phyloP scores from a whole-genome alignment of 2,113 vertebrate genomes.

The Sterrhoptilus dennistouni region DNA sequence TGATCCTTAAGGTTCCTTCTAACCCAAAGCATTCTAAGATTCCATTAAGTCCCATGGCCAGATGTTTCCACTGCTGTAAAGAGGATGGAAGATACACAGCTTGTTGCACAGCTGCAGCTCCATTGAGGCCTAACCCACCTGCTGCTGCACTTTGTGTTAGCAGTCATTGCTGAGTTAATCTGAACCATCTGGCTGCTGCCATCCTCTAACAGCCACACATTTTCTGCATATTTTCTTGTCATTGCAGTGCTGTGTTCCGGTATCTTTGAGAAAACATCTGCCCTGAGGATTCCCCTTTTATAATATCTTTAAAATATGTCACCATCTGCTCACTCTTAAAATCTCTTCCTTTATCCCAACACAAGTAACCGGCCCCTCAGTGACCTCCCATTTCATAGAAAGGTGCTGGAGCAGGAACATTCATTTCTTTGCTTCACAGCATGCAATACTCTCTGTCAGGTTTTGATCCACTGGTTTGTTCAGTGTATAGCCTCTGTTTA shows the following conservation, averaged over 20 bases:
- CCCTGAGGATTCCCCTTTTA: neutral
- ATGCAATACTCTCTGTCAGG: neutral
- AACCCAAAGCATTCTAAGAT: neutral
- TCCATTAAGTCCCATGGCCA: neutral
- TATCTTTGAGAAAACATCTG: conserved; percentile 42
- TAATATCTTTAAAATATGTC: conserved; percentile 12
- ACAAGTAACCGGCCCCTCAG: neutral
- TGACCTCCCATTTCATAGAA: conserved; percentile 7
- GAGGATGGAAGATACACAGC: neutral
- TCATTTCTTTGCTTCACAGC: neutral
- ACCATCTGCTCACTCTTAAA: neutral
- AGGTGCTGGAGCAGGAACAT: neutral
- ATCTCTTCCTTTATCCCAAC: neutral
- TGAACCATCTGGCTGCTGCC: conserved; percentile 34
- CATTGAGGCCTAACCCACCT: neutral
- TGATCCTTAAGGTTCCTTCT: neutral
- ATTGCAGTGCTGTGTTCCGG: neutral
- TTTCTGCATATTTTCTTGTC: conserved; percentile 39
- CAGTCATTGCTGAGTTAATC: neutral
- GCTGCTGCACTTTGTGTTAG: neutral
- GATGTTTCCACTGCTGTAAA: neutral
- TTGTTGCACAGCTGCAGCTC: neutral
- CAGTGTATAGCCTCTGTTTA: neutral
- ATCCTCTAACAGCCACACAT: neutral
- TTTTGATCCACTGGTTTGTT: neutral